A percentile compares a stretch with the other conserved stretches of the same genome.
Evolutionary conservation across 2,888 invertebrate genomes (phyloP).

Genomic region (Oscheius sp.): DNA sequence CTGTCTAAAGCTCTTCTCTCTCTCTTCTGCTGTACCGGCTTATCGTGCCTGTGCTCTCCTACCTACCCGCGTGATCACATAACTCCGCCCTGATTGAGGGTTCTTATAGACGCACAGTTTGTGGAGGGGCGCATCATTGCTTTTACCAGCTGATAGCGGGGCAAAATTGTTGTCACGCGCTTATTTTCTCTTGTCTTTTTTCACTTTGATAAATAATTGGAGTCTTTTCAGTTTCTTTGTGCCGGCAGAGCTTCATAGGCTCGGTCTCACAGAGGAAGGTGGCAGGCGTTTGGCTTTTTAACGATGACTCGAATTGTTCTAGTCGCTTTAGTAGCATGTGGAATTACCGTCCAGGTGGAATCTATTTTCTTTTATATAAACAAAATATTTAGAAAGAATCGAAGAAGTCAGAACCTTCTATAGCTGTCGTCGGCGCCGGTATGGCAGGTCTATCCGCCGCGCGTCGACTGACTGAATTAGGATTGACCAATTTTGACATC

Average conservation of each 20-base stretch:
- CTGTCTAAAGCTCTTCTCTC: too few species aligned
- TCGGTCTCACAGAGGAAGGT: slow-evolving; percentile 32
- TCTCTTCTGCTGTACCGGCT: background rate
- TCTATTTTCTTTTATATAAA: background rate
- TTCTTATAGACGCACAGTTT: slow-evolving; percentile 20
- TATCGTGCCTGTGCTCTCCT: background rate
- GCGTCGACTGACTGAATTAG: slow-evolving; percentile 60
- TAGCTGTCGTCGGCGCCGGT: slow-evolving; percentile 63
- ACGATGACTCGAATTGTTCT: slow-evolving; percentile 51
- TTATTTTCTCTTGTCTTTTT: slow-evolving; percentile 9
- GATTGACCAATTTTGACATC: slow-evolving; percentile 54
- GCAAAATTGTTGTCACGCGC: slow-evolving; percentile 16
- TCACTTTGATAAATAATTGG: background rate
- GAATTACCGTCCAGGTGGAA: slow-evolving; percentile 55
- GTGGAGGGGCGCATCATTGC: slow-evolving; percentile 8
- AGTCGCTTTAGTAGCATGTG: slow-evolving; percentile 54
- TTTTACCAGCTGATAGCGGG: slow-evolving; percentile 31
- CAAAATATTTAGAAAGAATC: slow-evolving; percentile 49
- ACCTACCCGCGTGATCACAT: slow-evolving; percentile 29
- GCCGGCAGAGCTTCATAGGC: slow-evolving; percentile 26
- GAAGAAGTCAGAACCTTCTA: slow-evolving; percentile 50
- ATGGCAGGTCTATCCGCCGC: slow-evolving; percentile 61
- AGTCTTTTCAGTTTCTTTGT: slow-evolving; percentile 25
- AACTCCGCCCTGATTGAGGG: slow-evolving; percentile 27
- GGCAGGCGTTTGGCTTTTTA: slow-evolving; percentile 23